phyloP scores from a whole-genome alignment of 2,113 vertebrate genomes.

The Poeciliopsis turrubarensis region DNA sequence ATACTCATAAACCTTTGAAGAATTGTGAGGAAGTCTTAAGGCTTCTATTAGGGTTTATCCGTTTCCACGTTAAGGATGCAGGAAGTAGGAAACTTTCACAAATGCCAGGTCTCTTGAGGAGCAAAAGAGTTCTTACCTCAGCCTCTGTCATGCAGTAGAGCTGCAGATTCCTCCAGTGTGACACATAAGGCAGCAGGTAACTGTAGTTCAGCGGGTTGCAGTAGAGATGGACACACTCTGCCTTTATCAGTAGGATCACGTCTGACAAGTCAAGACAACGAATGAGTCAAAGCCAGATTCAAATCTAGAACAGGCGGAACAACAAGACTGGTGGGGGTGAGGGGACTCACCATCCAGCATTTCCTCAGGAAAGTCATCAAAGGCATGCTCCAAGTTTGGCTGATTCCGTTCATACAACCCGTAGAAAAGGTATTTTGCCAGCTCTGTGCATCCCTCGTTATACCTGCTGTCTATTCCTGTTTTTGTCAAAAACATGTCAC shows the following conservation, averaged over 20 bases:
- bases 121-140: conserved; percentile 82
- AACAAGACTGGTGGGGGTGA: background rate
- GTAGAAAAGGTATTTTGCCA: conserved; percentile 94
- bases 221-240: conserved; percentile 93
- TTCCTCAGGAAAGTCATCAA: conserved; percentile 90
- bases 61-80: background rate
- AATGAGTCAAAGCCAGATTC: background rate
- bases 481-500: conserved; percentile 16
- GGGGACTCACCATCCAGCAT: conserved; percentile 87
- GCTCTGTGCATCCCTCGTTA: conserved; percentile 93
- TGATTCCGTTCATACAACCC: conserved; percentile 88
- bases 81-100: background rate
- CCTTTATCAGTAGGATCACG: conserved; percentile 92
- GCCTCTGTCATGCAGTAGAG: conserved; percentile 94
- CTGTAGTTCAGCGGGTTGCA: conserved; percentile 96
- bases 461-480: conserved; percentile 96
- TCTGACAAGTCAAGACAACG: conserved; percentile 75
- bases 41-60: too few species aligned
- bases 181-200: conserved; percentile 90
- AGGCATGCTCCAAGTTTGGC: conserved; percentile 81
- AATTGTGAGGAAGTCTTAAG: too few species aligned
- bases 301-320: background rate
- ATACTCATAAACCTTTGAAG: too few species aligned
- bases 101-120: background rate
- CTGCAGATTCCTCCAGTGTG: conserved; percentile 94